Evolutionary conservation across 2,113 vertebrate genomes (phyloP).

Genomic region (Oryzias woworae): DNA sequence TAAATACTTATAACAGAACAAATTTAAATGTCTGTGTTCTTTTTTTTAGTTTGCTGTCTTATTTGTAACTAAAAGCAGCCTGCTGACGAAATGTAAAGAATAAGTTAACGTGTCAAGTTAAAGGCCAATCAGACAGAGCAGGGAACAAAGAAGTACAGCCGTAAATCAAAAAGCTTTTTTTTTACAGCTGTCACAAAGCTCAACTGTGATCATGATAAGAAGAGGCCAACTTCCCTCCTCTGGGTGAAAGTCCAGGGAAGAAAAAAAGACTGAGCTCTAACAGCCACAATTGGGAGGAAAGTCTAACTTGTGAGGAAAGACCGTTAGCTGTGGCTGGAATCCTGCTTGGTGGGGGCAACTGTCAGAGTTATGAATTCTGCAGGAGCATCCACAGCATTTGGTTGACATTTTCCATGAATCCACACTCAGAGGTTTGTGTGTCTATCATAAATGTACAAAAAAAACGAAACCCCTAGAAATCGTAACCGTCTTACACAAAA

Average conservation of each 20-base stretch:
- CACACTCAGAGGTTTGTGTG: conserved; percentile 35
- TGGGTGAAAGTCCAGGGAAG: neutral
- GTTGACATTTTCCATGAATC: conserved; percentile 58
- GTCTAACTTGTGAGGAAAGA: conserved; percentile 38
- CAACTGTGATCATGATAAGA: too few relatives aligned
- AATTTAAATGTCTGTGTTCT: too few relatives aligned
- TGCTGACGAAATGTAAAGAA: too few relatives aligned
- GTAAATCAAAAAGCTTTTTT: too few relatives aligned
- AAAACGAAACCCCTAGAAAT: neutral
- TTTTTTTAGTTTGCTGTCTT: too few relatives aligned
- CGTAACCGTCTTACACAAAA: too few relatives aligned
- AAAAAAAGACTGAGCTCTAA: conserved; percentile 11
- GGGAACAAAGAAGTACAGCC: too few relatives aligned
- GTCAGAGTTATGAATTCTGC: conserved; percentile 57
- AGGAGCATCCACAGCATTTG: conserved; percentile 57
- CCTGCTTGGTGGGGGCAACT: conserved; percentile 43
- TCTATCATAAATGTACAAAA: conserved; percentile 39
- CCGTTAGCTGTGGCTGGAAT: conserved; percentile 45
- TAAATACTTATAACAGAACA: too few relatives aligned
- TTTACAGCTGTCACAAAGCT: too few relatives aligned
- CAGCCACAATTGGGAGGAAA: conserved; percentile 19
- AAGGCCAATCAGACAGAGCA: too few relatives aligned
- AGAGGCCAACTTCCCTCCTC: neutral
- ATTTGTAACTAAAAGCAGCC: too few relatives aligned
- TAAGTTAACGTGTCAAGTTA: too few relatives aligned